Evolutionary conservation across 1,140 invertebrate species (phyloP).

Genomic region (Colletes gigas): DNA sequence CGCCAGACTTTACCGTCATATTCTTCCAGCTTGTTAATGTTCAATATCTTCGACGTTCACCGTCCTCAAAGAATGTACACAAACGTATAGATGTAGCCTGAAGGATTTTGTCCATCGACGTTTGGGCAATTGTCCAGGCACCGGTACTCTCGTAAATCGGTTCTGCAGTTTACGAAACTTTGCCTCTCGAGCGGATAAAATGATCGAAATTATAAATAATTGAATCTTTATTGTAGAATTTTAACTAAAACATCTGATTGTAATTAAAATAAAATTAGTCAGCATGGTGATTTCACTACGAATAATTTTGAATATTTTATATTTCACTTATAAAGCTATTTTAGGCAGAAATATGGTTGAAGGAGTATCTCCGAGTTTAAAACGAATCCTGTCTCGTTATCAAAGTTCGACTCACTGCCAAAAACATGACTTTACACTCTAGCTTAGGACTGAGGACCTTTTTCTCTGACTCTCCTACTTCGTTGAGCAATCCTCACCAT

Average conservation of each 20-base stretch:
- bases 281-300: no score
- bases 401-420: slow-evolving; percentile 13
- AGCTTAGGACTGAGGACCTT: no score
- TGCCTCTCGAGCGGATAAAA: neutral
- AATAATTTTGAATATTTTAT: no score
- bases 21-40: slow-evolving; percentile 44
- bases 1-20: slow-evolving; percentile 10
- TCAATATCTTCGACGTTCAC: slow-evolving; percentile 24
- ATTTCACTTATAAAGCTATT: neutral
- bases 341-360: no score
- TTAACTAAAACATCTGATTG: no score
- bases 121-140: neutral
- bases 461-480: no score
- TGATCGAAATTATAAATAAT: no score
- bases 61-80: neutral
- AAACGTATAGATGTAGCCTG: neutral
- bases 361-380: neutral
- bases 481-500: no score
- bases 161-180: neutral
- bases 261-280: no score
- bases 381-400: slow-evolving; percentile 19
- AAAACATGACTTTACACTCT: neutral
- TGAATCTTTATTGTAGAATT: no score
- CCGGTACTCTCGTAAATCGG: neutral
- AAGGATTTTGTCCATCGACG: neutral